Conservation (phyloP, 2,797 vertebrate genomes). For the Acestrorhynchus altus region DNA sequence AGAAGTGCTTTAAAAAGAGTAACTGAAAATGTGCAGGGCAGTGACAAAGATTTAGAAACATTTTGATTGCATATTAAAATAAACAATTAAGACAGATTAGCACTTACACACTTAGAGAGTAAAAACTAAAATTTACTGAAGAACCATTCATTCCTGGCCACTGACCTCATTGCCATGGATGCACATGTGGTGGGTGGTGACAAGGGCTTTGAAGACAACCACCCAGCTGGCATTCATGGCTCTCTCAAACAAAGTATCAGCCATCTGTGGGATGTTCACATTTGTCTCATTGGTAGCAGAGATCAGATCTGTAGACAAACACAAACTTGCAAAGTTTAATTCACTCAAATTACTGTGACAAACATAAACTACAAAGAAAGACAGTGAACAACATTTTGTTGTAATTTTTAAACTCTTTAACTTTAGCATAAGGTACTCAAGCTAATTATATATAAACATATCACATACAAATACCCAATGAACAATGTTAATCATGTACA, state of each 20-base stretch:
- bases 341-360: background rate
- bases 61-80: no score
- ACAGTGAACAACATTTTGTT: background rate
- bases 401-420: background rate
- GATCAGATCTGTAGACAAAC: slow-evolving; percentile 86
- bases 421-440: no score
- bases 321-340: slow-evolving; percentile 2
- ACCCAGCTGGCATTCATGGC: slow-evolving; percentile 99
- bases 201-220: slow-evolving; percentile 98
- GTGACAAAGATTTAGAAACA: no score
- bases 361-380: background rate
- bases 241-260: slow-evolving; percentile 96
- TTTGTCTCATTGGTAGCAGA: slow-evolving; percentile 98
- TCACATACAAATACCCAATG: background rate
- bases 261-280: slow-evolving; percentile 99
- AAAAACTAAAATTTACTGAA: background rate
- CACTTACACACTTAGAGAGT: background rate
- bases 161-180: slow-evolving; percentile 97
- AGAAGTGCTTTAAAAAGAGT: no score
- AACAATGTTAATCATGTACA: background rate
- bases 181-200: slow-evolving; percentile 96
- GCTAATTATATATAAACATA: background rate
- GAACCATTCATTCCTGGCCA: background rate
- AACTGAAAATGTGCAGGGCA: no score
- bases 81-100: no score